Evolutionary conservation across 2,797 vertebrate species (phyloP).

Genomic region (Lithobates pipiens): DNA sequence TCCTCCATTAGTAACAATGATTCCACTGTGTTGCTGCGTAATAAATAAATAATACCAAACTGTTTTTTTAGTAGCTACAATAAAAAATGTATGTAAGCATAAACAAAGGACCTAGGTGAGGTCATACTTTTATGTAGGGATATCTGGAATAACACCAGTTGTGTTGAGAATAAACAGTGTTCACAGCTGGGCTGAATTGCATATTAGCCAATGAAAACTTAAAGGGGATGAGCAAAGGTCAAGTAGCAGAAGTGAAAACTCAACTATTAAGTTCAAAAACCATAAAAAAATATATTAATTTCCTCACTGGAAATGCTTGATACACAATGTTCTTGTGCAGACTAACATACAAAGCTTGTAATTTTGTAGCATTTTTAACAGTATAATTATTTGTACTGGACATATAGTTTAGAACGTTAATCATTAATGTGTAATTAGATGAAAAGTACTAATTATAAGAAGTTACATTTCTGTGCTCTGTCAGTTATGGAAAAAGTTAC

Average conservation of each 20-base stretch:
- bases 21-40: too few species aligned
- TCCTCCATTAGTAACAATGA: too few species aligned
- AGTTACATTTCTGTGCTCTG: background rate
- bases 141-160: constrained; percentile 16
- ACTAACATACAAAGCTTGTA: background rate
- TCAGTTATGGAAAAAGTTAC: background rate
- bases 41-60: too few species aligned
- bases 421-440: background rate
- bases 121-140: background rate
- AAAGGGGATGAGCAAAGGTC: constrained; percentile 11
- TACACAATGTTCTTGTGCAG: constrained; percentile 12
- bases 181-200: constrained; percentile 4
- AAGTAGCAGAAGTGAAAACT: background rate
- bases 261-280: constrained; percentile 1
- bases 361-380: background rate
- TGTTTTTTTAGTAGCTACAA: too few species aligned
- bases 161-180: constrained; percentile 7
- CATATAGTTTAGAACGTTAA: background rate
- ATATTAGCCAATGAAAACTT: constrained; percentile 13
- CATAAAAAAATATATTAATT: background rate
- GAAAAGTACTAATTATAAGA: background rate
- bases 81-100: too few species aligned
- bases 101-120: background rate
- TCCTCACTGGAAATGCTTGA: background rate
- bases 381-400: background rate